Conservation (phyloP, 2,113 vertebrate species). For the Poeciliopsis prolifica region DNA sequence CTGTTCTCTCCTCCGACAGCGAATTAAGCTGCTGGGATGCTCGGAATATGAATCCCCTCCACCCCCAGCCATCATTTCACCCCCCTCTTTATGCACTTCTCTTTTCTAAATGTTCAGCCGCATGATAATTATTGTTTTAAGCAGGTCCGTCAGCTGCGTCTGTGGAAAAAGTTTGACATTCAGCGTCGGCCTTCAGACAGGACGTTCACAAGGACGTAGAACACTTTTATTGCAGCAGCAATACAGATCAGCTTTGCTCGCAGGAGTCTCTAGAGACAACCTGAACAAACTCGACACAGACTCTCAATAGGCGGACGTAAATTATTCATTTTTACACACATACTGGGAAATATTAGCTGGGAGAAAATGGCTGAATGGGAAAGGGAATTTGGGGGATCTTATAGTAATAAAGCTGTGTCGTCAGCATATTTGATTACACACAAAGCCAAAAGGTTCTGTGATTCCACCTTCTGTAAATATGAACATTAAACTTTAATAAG, state of each 20-base stretch:
- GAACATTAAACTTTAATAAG: not conserved
- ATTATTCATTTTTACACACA: conserved; percentile 9
- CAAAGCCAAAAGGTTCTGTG: not conserved
- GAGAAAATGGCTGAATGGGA: not conserved
- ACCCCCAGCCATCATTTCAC: conserved; percentile 25
- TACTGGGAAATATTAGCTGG: not conserved
- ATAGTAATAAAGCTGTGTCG: not conserved
- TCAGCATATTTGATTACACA: not conserved
- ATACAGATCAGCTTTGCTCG: conserved; percentile 1
- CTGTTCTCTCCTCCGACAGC: conserved; percentile 11
- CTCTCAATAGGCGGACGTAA: not conserved
- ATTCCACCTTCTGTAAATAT: not conserved
- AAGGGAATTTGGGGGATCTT: not conserved
- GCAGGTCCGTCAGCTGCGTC: not conserved
- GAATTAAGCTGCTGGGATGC: conserved; percentile 36
- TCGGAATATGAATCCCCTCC: conserved; percentile 3
- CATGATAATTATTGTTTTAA: conserved; percentile 25
- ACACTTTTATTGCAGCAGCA: conserved; percentile 27
- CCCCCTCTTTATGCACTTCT: not conserved
- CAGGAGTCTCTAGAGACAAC: not conserved
- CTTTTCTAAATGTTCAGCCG: conserved; percentile 13
- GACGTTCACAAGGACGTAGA: conserved; percentile 23
- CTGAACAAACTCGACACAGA: not conserved
- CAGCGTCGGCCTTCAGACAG: conserved; percentile 14
- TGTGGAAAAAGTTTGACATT: conserved; percentile 15